Percentiles rank a stretch among this genome's conserved stretches.
These are phyloP conservation scores for Pelodytes ibericus DNA, from an alignment of 2,797 vertebrate genomes.

Conservation along the genomic window DNA sequence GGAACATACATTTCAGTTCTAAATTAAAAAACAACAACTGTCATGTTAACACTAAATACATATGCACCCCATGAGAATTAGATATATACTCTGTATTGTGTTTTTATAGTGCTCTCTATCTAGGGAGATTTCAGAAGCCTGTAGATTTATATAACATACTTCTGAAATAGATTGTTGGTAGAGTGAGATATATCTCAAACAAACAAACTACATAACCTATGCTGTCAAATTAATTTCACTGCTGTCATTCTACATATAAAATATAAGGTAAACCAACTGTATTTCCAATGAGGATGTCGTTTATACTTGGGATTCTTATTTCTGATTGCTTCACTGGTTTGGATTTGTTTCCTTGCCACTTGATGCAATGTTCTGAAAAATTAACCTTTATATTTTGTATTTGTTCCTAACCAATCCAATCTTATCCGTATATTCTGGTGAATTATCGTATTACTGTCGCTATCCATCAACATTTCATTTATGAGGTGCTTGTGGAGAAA, in stretches of 20 bases:
- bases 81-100: too few relatives aligned
- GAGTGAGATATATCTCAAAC: not conserved
- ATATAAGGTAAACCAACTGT: not conserved
- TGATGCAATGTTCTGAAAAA: slow-evolving; percentile 5
- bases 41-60: too few relatives aligned
- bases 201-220: slow-evolving; percentile 1
- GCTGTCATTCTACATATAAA: slow-evolving; percentile 4
- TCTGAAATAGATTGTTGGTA: not conserved
- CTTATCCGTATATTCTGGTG: slow-evolving; percentile 1
- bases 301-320: not conserved
- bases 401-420: slow-evolving; percentile 14
- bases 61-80: too few relatives aligned
- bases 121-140: not conserved
- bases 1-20: too few relatives aligned
- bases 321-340: not conserved
- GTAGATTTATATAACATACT: not conserved
- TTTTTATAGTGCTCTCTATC: not conserved
- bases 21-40: too few relatives aligned
- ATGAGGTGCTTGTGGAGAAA: slow-evolving; percentile 28
- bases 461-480: slow-evolving; percentile 31
- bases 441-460: slow-evolving; percentile 20
- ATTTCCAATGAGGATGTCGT: not conserved
- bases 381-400: slow-evolving; percentile 21
- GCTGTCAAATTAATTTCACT: slow-evolving; percentile 2
- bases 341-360: slow-evolving; percentile 1